Evolutionary conservation across 30 jellyfish, hydroid and myxozoan genomes (phyloP).

Genomic region (Hydractinia symbiolongicarpus): DNA sequence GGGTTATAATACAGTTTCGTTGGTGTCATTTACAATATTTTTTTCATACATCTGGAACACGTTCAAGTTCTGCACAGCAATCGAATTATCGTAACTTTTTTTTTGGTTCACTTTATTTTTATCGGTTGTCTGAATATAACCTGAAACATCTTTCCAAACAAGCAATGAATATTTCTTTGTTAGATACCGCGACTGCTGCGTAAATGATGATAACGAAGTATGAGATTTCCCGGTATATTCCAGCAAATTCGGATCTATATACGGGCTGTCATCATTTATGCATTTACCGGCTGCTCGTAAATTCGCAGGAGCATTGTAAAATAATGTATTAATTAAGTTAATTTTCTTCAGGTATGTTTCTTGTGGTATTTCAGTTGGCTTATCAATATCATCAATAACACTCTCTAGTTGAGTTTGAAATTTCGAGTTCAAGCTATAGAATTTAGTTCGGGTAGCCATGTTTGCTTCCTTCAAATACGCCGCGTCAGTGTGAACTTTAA

Average conservation of each 20-base stretch:
- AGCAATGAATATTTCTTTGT: conserved; percentile 1
- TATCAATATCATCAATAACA: background rate
- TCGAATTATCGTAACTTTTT: background rate
- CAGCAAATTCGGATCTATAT: background rate
- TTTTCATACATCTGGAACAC: conserved; percentile 4
- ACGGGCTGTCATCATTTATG: conserved; percentile 5
- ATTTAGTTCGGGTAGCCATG: conserved; percentile 8
- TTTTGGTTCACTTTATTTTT: background rate
- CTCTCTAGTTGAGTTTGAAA: conserved; percentile 1
- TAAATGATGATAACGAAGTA: background rate
- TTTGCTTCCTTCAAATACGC: conserved; percentile 4
- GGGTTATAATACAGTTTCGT: background rate
- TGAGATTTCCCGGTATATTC: background rate
- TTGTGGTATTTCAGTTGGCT: background rate
- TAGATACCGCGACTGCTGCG: background rate
- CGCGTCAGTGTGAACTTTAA: conserved; percentile 7
- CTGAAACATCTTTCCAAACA: background rate
- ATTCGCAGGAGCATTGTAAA: conserved; percentile 8
- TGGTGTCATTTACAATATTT: background rate
- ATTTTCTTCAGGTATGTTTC: background rate
- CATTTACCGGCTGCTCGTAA: background rate
- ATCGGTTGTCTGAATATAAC: conserved; percentile 5
- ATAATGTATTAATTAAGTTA: background rate
- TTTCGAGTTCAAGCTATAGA: conserved; percentile 8
- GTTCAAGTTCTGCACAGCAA: background rate